Evolutionary conservation across 1,140 invertebrate genomes (phyloP).

Genomic region (Microplitis demolitor): DNA sequence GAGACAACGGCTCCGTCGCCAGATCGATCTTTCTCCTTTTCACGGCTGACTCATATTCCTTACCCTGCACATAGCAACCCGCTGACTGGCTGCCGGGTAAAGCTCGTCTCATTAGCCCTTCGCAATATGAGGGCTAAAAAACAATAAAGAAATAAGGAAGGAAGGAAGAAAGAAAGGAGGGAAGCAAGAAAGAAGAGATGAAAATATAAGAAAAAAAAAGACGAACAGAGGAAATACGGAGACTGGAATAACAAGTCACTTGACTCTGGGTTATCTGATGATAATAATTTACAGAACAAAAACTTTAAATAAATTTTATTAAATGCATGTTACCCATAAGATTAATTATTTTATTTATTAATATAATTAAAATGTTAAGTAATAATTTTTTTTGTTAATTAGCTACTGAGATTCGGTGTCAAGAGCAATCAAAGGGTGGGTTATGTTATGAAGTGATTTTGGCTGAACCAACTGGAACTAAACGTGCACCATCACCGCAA

Average conservation of each 20-base stretch:
- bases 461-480: slow-evolving; percentile 77
- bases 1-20: slow-evolving; percentile 50
- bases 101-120: slow-evolving; percentile 14
- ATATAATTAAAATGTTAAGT: no score
- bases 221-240: background rate
- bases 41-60: slow-evolving; percentile 55
- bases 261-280: no score
- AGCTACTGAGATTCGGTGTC: slow-evolving; percentile 88
- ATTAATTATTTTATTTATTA: no score
- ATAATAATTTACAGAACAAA: no score
- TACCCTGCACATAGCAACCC: slow-evolving; percentile 32
- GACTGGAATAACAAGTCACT: no score
- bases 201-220: no score
- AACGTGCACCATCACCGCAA: slow-evolving; percentile 68
- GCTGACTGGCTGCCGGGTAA: background rate
- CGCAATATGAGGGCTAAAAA: background rate
- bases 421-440: slow-evolving; percentile 87
- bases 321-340: no score
- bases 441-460: slow-evolving; percentile 92
- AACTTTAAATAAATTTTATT: no score
- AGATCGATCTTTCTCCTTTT: slow-evolving; percentile 57
- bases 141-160: background rate
- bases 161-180: no score
- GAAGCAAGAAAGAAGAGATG: no score
- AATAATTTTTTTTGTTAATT: background rate